A percentile compares a stretch with the other conserved stretches of the same genome.
Evolutionary conservation across 2,113 vertebrate species (phyloP).

Genomic region (Varanus komodoensis): DNA sequence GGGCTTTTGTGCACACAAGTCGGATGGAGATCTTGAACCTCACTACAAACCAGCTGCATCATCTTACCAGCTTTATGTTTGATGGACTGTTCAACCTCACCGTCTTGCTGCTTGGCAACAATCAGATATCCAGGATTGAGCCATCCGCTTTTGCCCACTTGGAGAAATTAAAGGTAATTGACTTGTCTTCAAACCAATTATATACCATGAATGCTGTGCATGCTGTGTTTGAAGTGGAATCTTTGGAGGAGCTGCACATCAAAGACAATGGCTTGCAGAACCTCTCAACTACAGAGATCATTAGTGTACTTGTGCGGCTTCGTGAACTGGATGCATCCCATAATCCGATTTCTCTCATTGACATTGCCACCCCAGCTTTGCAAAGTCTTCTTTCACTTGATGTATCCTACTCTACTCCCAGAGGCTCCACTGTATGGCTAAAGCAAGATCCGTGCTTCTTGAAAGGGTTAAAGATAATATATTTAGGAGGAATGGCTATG

Average conservation of each 20-base stretch:
- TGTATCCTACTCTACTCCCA: slow-evolving; percentile 41
- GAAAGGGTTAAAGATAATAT: slow-evolving; percentile 63
- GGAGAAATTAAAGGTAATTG: slow-evolving; percentile 57
- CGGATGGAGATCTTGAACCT: slow-evolving; percentile 58
- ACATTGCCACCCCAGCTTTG: slow-evolving; percentile 68
- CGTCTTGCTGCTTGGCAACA: slow-evolving; percentile 49
- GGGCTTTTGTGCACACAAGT: slow-evolving; percentile 57
- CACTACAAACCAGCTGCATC: slow-evolving; percentile 54
- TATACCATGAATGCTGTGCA: slow-evolving; percentile 43
- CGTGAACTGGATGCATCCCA: slow-evolving; percentile 34
- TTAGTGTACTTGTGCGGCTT: slow-evolving; percentile 19
- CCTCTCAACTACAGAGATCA: slow-evolving; percentile 45
- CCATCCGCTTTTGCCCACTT: slow-evolving; percentile 51
- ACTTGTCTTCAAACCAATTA: slow-evolving; percentile 52
- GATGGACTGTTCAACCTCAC: slow-evolving; percentile 46
- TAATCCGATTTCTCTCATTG: slow-evolving; percentile 57
- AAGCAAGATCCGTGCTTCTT: slow-evolving; percentile 59
- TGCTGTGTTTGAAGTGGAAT: slow-evolving; percentile 36
- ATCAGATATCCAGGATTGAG: slow-evolving; percentile 47
- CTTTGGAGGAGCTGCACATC: slow-evolving; percentile 51
- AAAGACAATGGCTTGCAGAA: slow-evolving; percentile 36
- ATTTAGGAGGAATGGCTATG: slow-evolving; percentile 65
- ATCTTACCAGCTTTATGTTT: slow-evolving; percentile 51
- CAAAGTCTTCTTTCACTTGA: slow-evolving; percentile 66
- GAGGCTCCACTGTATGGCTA: slow-evolving; percentile 13